A percentile compares a stretch with the other conserved stretches of the same genome.
phyloP scores from a whole-genome alignment of 2,888 invertebrate genomes.

The Hypomecis punctinalis region DNA sequence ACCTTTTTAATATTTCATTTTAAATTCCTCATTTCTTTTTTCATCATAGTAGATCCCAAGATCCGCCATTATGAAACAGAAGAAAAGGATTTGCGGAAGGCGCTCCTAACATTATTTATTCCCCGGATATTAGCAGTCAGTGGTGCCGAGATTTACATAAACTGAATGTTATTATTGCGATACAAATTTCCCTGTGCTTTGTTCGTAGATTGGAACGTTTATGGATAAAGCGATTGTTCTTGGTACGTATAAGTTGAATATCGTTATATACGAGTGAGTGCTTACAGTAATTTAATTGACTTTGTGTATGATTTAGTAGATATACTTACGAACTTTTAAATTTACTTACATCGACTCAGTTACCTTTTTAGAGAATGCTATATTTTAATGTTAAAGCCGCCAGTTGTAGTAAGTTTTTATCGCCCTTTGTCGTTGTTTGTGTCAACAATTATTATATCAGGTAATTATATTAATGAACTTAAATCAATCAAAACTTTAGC shows the following conservation, averaged over 20 bases:
- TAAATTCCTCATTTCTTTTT: not conserved
- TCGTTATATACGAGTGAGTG: not conserved
- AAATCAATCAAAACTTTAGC: too few relatives aligned
- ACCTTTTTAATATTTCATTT: not conserved
- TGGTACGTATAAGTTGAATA: constrained; percentile 27
- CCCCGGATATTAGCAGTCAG: constrained; percentile 69
- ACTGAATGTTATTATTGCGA: constrained; percentile 57
- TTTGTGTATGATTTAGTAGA: too few relatives aligned
- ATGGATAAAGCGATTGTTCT: constrained; percentile 7
- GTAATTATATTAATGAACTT: too few relatives aligned
- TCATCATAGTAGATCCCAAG: constrained; percentile 20
- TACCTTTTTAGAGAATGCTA: too few relatives aligned
- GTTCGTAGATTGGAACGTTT: constrained; percentile 28
- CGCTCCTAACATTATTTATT: constrained; percentile 64
- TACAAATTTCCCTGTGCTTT: constrained; percentile 46
- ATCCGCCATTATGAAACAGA: constrained; percentile 34
- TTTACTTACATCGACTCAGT: too few relatives aligned
- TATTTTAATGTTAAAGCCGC: too few relatives aligned
- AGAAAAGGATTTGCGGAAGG: constrained; percentile 59
- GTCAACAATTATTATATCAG: too few relatives aligned
- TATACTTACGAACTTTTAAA: too few relatives aligned
- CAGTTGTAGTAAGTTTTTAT: too few relatives aligned
- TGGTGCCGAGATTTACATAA: constrained; percentile 65
- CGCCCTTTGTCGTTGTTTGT: too few relatives aligned
- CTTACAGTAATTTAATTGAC: too few relatives aligned